A percentile compares a stretch with the other conserved stretches of the same genome.
These are phyloP conservation scores for Danaus plexippus DNA, from an alignment of 1,140 invertebrate genomes.

Conservation along the genomic window DNA sequence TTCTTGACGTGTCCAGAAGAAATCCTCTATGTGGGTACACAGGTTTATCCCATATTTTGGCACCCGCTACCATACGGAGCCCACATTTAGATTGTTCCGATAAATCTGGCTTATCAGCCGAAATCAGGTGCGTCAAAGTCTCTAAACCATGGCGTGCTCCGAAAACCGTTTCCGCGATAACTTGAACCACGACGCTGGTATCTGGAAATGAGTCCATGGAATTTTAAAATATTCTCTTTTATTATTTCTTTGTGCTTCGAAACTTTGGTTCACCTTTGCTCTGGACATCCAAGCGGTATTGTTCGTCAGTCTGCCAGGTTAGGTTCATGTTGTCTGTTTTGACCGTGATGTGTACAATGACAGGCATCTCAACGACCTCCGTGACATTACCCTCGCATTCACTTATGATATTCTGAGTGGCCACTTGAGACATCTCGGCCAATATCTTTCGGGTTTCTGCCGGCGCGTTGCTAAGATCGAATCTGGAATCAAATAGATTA, in stretches of 20 bases:
- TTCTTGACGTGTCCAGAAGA: constrained; percentile 82
- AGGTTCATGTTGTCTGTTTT: constrained; percentile 65
- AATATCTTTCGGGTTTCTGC: constrained; percentile 61
- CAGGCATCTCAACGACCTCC: constrained; percentile 58
- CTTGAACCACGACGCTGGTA: constrained; percentile 70
- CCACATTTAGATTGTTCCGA: constrained; percentile 32
- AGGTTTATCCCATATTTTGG: constrained; percentile 79
- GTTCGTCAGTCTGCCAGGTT: constrained; percentile 77
- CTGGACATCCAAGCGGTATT: constrained; percentile 74
- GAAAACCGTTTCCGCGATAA: constrained; percentile 78
- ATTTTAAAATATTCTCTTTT: too few species aligned
- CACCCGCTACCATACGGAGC: constrained; percentile 44
- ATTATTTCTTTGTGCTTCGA: too few species aligned
- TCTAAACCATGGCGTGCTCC: constrained; percentile 84
- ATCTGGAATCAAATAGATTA: constrained; percentile 39
- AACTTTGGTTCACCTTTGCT: constrained; percentile 65
- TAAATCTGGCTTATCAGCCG: constrained; percentile 48
- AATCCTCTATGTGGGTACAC: constrained; percentile 80
- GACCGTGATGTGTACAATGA: constrained; percentile 71
- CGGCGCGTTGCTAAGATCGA: constrained; percentile 69
- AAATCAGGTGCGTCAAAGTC: constrained; percentile 80
- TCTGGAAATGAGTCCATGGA: constrained; percentile 40
- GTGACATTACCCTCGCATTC: constrained; percentile 74
- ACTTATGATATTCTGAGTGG: constrained; percentile 69
- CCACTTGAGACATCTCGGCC: constrained; percentile 69